phyloP scores from a whole-genome alignment of 2,113 vertebrate species.

The Helogale parvula region DNA sequence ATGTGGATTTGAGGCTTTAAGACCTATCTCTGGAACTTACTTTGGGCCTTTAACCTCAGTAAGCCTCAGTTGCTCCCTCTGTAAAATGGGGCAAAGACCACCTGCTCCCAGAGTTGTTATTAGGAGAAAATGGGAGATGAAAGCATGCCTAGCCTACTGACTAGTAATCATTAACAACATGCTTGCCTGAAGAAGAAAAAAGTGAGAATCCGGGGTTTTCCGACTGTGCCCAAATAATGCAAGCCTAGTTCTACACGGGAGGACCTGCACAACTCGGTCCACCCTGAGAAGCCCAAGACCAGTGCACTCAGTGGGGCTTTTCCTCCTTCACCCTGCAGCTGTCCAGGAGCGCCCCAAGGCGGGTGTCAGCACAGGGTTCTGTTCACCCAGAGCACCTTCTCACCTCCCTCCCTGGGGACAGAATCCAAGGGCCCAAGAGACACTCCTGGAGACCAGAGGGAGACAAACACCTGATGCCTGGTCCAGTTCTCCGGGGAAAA shows the following conservation, averaged over 20 bases:
- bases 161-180: not conserved
- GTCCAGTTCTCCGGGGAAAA: not conserved
- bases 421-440: not conserved
- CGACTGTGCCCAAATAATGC: not conserved
- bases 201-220: not conserved
- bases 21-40: not conserved
- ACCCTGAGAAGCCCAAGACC: not conserved
- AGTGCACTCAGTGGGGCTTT: not conserved
- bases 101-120: not conserved
- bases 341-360: not conserved
- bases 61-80: constrained; percentile 7
- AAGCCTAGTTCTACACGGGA: not conserved
- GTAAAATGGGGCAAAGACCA: not conserved
- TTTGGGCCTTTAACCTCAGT: constrained; percentile 6
- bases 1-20: not conserved
- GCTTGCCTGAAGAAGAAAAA: not conserved
- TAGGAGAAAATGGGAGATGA: not conserved
- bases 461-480: not conserved
- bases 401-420: not conserved
- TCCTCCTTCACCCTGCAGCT: not conserved
- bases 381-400: not conserved
- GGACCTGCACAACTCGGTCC: not conserved
- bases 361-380: not conserved
- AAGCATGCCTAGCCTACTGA: not conserved
- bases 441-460: not conserved